A percentile compares a stretch with the other conserved stretches of the same genome.
These are phyloP conservation scores for Epinephelus cyanopodus DNA, from an alignment of 2,113 vertebrate species.

Conservation along the genomic window DNA sequence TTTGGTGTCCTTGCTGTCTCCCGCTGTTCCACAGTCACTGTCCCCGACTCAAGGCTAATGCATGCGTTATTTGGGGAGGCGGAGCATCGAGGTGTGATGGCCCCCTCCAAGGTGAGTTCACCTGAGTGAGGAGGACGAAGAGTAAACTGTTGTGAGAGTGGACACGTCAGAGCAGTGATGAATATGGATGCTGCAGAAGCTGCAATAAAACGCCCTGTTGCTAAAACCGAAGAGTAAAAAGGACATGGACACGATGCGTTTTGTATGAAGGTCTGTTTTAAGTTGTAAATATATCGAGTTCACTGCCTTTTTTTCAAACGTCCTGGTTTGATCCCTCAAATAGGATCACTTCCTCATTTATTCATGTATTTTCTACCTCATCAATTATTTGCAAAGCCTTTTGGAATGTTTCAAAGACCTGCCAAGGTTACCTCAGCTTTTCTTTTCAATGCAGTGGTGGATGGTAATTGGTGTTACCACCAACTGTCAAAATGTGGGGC, in stretches of 20 bases:
- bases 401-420: too few relatives aligned
- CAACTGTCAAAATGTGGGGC: too few relatives aligned
- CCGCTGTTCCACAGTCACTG: constrained; percentile 28
- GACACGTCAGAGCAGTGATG: constrained; percentile 50
- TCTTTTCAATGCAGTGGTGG: too few relatives aligned
- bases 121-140: constrained; percentile 60
- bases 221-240: neutral
- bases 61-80: constrained; percentile 30
- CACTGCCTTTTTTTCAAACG: neutral
- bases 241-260: neutral
- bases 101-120: constrained; percentile 63
- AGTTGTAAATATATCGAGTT: neutral
- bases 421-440: too few relatives aligned
- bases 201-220: constrained; percentile 10
- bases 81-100: constrained; percentile 43
- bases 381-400: too few relatives aligned
- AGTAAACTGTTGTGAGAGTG: constrained; percentile 6
- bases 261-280: neutral
- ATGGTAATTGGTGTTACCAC: too few relatives aligned
- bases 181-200: constrained; percentile 64
- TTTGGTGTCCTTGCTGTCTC: constrained; percentile 41
- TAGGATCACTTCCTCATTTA: neutral
- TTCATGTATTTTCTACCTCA: too few relatives aligned
- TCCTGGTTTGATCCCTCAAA: neutral
- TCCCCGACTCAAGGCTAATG: constrained; percentile 57